phyloP scores from a whole-genome alignment of 2,113 vertebrate genomes.

The Dipodomys merriami region DNA sequence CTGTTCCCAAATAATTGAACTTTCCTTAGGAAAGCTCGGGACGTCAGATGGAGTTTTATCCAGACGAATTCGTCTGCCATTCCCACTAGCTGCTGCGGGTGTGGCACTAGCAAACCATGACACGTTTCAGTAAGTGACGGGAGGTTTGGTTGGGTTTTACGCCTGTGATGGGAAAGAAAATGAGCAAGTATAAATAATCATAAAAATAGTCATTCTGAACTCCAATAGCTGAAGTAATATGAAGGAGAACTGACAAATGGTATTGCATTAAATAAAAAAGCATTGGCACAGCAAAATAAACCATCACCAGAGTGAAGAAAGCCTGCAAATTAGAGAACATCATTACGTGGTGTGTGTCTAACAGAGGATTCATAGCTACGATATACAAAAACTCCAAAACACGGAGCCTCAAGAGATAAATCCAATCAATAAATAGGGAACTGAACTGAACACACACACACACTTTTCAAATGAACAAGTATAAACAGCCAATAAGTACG shows the following conservation, averaged over 20 bases:
- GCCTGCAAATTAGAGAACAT: too few species aligned
- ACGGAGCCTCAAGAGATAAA: too few species aligned
- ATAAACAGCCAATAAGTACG: too few species aligned
- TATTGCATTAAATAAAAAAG: too few species aligned
- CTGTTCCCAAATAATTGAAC: neutral
- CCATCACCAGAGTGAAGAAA: neutral
- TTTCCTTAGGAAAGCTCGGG: neutral
- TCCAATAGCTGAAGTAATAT: neutral
- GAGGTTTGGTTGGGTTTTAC: neutral
- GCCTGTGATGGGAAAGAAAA: neutral
- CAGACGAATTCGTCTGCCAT: neutral
- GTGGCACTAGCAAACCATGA: neutral
- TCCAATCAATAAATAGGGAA: too few species aligned
- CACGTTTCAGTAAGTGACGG: neutral
- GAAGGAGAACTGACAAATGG: too few species aligned
- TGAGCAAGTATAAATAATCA: neutral
- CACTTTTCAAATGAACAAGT: too few species aligned
- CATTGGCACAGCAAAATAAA: too few species aligned
- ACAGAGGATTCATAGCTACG: too few species aligned
- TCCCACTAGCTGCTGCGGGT: neutral
- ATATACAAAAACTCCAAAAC: too few species aligned
- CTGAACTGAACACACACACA: too few species aligned
- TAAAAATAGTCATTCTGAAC: neutral
- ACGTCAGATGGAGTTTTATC: constrained; percentile 8
- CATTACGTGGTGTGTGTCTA: too few species aligned